These are phyloP conservation scores for Furcula furcula DNA, from an alignment of 2,888 invertebrate species.

Conservation along the genomic window DNA sequence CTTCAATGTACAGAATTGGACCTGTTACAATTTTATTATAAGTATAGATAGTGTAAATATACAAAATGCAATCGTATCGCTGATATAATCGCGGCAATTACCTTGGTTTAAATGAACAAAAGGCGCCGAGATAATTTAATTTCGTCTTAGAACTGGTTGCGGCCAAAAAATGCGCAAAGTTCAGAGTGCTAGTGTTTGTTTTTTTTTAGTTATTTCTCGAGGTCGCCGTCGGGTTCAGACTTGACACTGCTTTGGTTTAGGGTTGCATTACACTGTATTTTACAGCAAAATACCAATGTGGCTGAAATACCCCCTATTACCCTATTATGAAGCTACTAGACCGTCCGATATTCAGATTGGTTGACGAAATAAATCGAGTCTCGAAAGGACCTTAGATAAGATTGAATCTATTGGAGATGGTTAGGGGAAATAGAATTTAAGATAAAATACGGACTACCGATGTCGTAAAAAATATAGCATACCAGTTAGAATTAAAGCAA, in stretches of 20 bases:
- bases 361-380: too few species aligned
- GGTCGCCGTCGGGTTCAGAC: constrained; percentile 52
- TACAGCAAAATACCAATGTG: constrained; percentile 8
- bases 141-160: constrained; percentile 44
- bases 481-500: too few species aligned
- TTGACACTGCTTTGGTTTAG: constrained; percentile 40
- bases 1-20: background rate
- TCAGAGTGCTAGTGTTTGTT: constrained; percentile 59
- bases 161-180: constrained; percentile 58
- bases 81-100: background rate
- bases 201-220: constrained; percentile 56
- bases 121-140: constrained; percentile 44
- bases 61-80: constrained; percentile 3
- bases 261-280: constrained; percentile 25
- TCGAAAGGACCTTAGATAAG: too few species aligned
- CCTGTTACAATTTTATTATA: too few species aligned
- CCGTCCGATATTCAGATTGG: too few species aligned
- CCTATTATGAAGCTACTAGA: too few species aligned
- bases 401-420: too few species aligned
- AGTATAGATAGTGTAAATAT: constrained; percentile 11
- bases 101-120: constrained; percentile 31
- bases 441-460: too few species aligned
- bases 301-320: too few species aligned
- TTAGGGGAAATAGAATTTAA: too few species aligned
- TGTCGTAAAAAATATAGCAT: too few species aligned